Percentiles rank a stretch among this genome's conserved stretches.
phyloP scores from a whole-genome alignment of 2,113 vertebrate species.

The Onychostoma macrolepis region DNA sequence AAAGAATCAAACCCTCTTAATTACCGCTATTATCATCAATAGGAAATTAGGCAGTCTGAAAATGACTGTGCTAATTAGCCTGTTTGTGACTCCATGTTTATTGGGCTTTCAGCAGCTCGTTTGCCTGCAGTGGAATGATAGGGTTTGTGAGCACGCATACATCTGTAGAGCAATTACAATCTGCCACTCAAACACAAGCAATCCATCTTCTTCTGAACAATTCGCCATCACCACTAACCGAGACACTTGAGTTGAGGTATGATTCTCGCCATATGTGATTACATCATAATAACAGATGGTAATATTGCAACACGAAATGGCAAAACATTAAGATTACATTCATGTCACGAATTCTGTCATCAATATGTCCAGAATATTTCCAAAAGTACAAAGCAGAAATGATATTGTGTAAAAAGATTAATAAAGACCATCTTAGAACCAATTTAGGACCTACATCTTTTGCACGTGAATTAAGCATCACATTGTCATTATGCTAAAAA shows the following conservation, averaged over 20 bases:
- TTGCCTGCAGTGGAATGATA: slow-evolving; percentile 68
- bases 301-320: background rate
- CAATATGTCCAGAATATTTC: background rate
- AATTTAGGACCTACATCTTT: background rate
- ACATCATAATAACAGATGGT: background rate
- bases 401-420: background rate
- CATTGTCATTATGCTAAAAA: no score
- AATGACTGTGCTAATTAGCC: slow-evolving; percentile 74
- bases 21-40: slow-evolving; percentile 79
- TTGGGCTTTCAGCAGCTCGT: slow-evolving; percentile 48
- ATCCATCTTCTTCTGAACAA: background rate
- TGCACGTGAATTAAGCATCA: background rate
- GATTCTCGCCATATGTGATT: background rate
- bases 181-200: slow-evolving; percentile 39
- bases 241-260: background rate
- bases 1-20: slow-evolving; percentile 75
- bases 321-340: background rate
- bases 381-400: background rate
- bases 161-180: slow-evolving; percentile 45
- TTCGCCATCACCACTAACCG: background rate
- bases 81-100: slow-evolving; percentile 68
- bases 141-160: slow-evolving; percentile 38
- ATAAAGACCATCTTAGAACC: background rate
- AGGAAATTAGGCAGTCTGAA: slow-evolving; percentile 67
- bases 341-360: background rate